These are phyloP conservation scores for Lingula anatina DNA, from an alignment of 2,888 invertebrate genomes.

Conservation along the genomic window DNA sequence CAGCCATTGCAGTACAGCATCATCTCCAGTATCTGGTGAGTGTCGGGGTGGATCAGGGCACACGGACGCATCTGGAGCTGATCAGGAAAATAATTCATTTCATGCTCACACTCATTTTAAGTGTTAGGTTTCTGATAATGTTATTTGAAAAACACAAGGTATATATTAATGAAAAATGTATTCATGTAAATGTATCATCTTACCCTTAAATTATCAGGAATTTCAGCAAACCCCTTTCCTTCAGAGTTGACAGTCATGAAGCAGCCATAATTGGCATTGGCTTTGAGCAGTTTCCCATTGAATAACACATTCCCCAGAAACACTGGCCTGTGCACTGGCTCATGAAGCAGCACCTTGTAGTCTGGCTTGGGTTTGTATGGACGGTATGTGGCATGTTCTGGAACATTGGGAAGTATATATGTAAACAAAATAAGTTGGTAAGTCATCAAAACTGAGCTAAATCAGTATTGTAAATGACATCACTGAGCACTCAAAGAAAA, in stretches of 20 bases:
- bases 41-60: constrained; percentile 42
- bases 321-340: constrained; percentile 32
- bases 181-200: no score
- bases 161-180: no score
- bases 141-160: neutral
- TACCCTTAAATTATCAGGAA: constrained; percentile 45
- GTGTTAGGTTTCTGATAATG: no score
- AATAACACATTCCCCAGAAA: constrained; percentile 44
- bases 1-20: constrained; percentile 35
- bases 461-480: neutral
- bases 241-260: constrained; percentile 42
- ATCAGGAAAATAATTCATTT: no score
- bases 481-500: no score
- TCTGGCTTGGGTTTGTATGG: constrained; percentile 20
- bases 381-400: constrained; percentile 22
- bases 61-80: constrained; percentile 44
- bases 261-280: constrained; percentile 44
- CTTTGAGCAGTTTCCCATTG: constrained; percentile 41
- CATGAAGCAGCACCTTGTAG: constrained; percentile 34
- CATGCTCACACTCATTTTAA: no score
- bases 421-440: neutral
- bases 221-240: constrained; percentile 19
- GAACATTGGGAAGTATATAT: neutral
- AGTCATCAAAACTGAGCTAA: neutral
- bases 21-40: constrained; percentile 28